Conservation (phyloP, 2,797 vertebrate genomes). For the Myotis findleyi region DNA sequence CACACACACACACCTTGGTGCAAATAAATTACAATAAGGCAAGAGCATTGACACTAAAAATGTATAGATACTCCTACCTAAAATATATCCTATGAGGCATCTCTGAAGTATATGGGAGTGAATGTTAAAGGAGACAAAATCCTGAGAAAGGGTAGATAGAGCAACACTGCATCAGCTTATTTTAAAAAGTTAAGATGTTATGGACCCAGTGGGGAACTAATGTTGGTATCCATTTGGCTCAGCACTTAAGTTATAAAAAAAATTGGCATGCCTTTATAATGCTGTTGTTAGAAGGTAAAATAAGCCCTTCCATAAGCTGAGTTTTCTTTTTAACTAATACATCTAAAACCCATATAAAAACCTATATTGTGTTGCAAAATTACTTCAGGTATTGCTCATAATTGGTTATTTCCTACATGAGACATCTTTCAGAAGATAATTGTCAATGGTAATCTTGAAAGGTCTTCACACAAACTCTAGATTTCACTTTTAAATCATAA, state of each 20-base stretch:
- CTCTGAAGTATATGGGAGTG: neutral
- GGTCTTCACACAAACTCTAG: neutral
- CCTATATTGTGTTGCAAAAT: neutral
- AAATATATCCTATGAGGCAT: neutral
- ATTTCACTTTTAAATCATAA: slow-evolving; percentile 41
- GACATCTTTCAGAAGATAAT: slow-evolving; percentile 37
- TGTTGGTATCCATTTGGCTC: neutral
- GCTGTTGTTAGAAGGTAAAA: neutral
- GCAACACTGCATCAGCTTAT: neutral
- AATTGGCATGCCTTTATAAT: neutral
- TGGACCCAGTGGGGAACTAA: neutral
- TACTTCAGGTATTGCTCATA: slow-evolving; percentile 29
- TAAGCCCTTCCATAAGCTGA: neutral
- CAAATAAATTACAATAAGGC: slow-evolving; percentile 8
- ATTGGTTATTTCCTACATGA: slow-evolving; percentile 7
- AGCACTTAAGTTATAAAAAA: neutral
- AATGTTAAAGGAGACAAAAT: slow-evolving; percentile 6
- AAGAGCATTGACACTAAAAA: neutral
- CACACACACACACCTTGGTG: neutral
- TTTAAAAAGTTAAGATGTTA: neutral
- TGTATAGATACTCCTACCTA: neutral
- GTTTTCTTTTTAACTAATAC: slow-evolving; percentile 17
- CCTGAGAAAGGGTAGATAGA: neutral
- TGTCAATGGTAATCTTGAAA: slow-evolving; percentile 27
- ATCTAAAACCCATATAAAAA: slow-evolving; percentile 31